A percentile compares a stretch with the other conserved stretches of the same genome.
phyloP scores from a whole-genome alignment of 2,113 vertebrate species.

The Hiodon tergisus region DNA sequence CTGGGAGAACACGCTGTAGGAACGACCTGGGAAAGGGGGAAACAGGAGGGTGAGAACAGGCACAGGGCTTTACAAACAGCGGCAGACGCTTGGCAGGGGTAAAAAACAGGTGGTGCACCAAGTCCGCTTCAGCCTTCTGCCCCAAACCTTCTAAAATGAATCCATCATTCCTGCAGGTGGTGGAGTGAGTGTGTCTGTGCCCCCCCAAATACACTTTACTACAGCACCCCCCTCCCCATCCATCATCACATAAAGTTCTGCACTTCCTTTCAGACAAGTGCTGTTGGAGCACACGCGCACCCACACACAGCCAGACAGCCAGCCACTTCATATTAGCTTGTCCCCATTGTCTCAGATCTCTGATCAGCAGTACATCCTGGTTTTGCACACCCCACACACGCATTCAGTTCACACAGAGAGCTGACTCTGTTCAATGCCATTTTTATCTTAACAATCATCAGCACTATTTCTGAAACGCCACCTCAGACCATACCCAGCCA shows the following conservation, averaged over 20 bases:
- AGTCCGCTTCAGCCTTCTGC: too few relatives aligned
- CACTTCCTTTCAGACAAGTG: too few relatives aligned
- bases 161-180: too few relatives aligned
- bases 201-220: too few relatives aligned
- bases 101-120: too few relatives aligned
- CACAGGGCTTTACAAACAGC: background rate
- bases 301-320: too few relatives aligned
- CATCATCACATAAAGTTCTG: too few relatives aligned
- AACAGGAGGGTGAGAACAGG: background rate
- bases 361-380: conserved; percentile 51
- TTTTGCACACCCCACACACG: conserved; percentile 39
- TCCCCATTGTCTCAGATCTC: conserved; percentile 47
- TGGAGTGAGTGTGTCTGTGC: too few relatives aligned
- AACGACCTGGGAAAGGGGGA: conserved; percentile 71
- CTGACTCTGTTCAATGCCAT: background rate
- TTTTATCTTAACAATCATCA: conserved; percentile 3
- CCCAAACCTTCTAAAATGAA: too few relatives aligned
- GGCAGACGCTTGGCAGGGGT: too few relatives aligned
- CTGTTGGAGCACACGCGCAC: too few relatives aligned
- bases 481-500: background rate
- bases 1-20: conserved; percentile 90
- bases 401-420: conserved; percentile 37
- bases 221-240: too few relatives aligned
- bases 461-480: background rate
- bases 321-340: background rate